Evolutionary conservation across 23 tunicate genomes (phyloP).

Genomic region (Aplidium turbinatum): DNA sequence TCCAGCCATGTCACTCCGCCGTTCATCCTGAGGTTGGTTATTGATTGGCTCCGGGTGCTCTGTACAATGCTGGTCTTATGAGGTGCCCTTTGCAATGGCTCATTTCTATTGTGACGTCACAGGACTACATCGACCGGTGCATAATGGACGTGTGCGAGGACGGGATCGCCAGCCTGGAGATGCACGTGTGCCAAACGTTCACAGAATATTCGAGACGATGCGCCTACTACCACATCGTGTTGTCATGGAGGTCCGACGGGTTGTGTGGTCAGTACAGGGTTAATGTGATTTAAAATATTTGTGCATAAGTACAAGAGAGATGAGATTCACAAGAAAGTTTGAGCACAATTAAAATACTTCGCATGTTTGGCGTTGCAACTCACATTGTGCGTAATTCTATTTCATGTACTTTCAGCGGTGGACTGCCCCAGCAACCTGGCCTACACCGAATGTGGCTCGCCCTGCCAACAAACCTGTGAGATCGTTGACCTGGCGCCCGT

Average conservation of each 20-base stretch:
- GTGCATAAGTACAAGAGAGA: not conserved
- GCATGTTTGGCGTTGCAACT: no score
- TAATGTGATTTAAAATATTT: not conserved
- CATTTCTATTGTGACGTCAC: no score
- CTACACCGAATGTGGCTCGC: slow-evolving; percentile 61
- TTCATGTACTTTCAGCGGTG: slow-evolving; percentile 35
- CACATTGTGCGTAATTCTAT: no score
- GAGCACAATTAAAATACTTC: no score
- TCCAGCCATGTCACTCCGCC: slow-evolving; percentile 33
- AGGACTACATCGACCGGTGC: slow-evolving; percentile 42
- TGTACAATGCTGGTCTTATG: no score
- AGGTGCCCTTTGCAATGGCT: no score
- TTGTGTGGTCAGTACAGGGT: slow-evolving; percentile 54
- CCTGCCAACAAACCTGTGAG: slow-evolving; percentile 59
- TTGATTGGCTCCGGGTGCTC: no score
- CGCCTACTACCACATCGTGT: slow-evolving; percentile 33
- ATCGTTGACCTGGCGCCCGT: slow-evolving; percentile 21
- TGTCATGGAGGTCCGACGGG: slow-evolving; percentile 52
- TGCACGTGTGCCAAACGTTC: slow-evolving; percentile 49
- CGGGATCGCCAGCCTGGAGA: slow-evolving; percentile 13
- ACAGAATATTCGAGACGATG: slow-evolving; percentile 74
- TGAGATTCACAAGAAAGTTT: not conserved
- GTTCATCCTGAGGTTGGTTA: slow-evolving; percentile 32
- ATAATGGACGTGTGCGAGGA: slow-evolving; percentile 46
- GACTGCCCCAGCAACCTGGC: slow-evolving; percentile 35